A percentile compares a stretch with the other conserved stretches of the same genome.
Conservation (phyloP, 2,888 invertebrate genomes). For the Tenthredo mesomela region DNA sequence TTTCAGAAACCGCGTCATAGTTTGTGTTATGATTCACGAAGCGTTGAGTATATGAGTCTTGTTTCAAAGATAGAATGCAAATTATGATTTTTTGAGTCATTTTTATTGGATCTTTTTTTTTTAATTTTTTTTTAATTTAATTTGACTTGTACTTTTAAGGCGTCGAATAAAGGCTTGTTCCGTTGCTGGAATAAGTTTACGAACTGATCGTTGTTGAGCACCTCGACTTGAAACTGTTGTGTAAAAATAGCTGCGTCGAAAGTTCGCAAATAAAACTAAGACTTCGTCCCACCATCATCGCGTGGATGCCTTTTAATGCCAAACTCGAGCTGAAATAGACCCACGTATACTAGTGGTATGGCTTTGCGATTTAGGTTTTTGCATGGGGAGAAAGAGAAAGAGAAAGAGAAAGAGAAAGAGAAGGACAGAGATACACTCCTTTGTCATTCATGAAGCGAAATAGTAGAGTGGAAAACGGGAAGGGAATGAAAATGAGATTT, state of each 20-base stretch:
- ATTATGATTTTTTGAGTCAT: neutral
- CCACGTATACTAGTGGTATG: neutral
- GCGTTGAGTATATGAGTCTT: neutral
- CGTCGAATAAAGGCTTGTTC: neutral
- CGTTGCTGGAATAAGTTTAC: neutral
- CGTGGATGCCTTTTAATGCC: conserved; percentile 50
- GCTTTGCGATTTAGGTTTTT: neutral
- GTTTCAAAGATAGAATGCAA: neutral
- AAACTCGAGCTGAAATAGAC: conserved; percentile 60
- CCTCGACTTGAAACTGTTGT: neutral
- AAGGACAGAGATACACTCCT: neutral
- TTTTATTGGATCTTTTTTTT: neutral
- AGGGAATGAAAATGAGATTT: neutral
- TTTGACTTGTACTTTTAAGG: neutral
- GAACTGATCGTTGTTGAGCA: conserved; percentile 5
- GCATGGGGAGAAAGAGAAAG: too few species aligned
- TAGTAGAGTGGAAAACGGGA: neutral
- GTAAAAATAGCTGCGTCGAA: conserved; percentile 54
- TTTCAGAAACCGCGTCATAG: conserved; percentile 20
- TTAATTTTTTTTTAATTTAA: neutral
- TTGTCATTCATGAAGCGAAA: neutral
- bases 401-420: too few species aligned
- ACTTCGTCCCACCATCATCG: conserved; percentile 18
- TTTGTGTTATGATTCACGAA: neutral
- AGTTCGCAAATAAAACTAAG: conserved; percentile 57